Percentiles rank a stretch among this genome's conserved stretches.
phyloP scores from a whole-genome alignment of 2,888 invertebrate genomes.

The Luperina testacea region DNA sequence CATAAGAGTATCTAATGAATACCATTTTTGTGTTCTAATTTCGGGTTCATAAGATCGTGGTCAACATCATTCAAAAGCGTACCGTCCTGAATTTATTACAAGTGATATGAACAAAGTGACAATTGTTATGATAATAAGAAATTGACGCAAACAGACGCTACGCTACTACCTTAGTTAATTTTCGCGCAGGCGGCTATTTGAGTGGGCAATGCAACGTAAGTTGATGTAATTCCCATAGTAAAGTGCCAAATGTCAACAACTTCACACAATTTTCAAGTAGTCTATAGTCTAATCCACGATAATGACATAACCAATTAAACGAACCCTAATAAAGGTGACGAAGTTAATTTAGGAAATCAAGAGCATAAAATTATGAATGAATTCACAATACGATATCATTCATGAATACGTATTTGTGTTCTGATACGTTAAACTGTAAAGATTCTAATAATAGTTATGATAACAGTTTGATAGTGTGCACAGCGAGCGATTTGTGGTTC shows the following conservation, averaged over 20 bases:
- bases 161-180: slow-evolving; percentile 38
- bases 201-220: slow-evolving; percentile 28
- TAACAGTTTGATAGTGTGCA: slow-evolving; percentile 51
- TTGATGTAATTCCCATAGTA: slow-evolving; percentile 39
- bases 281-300: slow-evolving; percentile 31
- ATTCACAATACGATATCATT: slow-evolving; percentile 29
- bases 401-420: slow-evolving; percentile 20
- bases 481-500: slow-evolving; percentile 37
- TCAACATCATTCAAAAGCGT: slow-evolving; percentile 28
- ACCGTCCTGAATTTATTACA: slow-evolving; percentile 24
- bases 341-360: slow-evolving; percentile 9
- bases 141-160: slow-evolving; percentile 50
- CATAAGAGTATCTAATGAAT: not conserved
- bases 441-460: slow-evolving; percentile 55
- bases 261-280: slow-evolving; percentile 42
- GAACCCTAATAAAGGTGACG: not conserved
- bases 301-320: slow-evolving; percentile 15
- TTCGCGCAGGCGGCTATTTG: slow-evolving; percentile 27
- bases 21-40: slow-evolving; percentile 1
- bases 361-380: slow-evolving; percentile 39
- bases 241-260: slow-evolving; percentile 56
- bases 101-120: slow-evolving; percentile 39
- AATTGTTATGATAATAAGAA: slow-evolving; percentile 54
- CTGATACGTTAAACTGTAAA: slow-evolving; percentile 35
- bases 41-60: slow-evolving; percentile 24